Base-by-base conservation (phyloP, 1,140 invertebrate species). In the Pseudachorutes palmiensis region DNA sequence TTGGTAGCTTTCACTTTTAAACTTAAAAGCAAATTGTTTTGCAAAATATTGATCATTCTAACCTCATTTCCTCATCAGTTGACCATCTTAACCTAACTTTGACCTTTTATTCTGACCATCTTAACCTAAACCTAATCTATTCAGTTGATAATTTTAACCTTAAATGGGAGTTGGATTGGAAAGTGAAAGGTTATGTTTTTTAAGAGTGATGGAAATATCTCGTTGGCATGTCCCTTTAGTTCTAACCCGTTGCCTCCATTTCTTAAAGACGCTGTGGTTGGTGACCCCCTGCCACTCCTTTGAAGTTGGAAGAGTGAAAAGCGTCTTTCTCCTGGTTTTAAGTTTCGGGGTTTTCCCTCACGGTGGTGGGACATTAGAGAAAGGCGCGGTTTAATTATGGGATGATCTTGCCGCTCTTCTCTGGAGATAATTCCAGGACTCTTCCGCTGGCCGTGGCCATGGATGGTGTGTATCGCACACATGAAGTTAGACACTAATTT, bases 401-500 rank as follows among this genome's bases (percentile, higher is more conserved):
- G 70, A 71, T 71, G 67, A 71, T 71, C 70, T 68, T 64, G 67
- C 66, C 67, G 68, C 70, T 64, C 63, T 9, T 45, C 9, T 19
- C 64, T 45, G 68, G 67, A 71, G 70, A 71, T 71, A 71, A 71
- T 71, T 68, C 64, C 32, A 59, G 65, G 36, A 9, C 3, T 12
- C 60, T 31, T 29, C 9, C 16, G 60, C 24, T 51, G 26, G 32
- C 3, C n/a, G 32, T 28, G 26, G 59, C 14, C 5, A 9, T 12
- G 14, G 29, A 3, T 29, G 29, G 59, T 36, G 67, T 68, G 65
- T 68, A 72, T 68, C 68, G 71, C 65, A 49, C 62, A 60, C 26
- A 58, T 73, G 72, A 73, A 69, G 69, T 55, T 55, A 55, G 51
- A 55, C 51, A 55, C 66, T 70, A 73, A 73, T 73, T 70, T 73